A percentile compares a stretch with the other conserved stretches of the same genome.
Conservation (phyloP, 2,888 invertebrate genomes). For the Lacanobia oleracea region DNA sequence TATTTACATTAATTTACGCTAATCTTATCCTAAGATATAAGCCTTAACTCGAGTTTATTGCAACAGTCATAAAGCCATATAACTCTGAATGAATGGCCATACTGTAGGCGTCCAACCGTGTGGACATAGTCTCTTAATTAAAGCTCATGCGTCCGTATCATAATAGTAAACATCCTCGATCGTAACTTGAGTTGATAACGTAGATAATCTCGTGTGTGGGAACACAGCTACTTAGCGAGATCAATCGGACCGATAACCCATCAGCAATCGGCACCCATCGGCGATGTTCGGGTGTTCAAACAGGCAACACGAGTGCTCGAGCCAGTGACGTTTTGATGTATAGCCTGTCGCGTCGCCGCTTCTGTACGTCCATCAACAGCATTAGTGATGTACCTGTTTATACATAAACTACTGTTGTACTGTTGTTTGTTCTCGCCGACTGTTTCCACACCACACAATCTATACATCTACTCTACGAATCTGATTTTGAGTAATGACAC, state of each 20-base stretch:
- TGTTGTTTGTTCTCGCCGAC: slow-evolving; percentile 59
- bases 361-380: slow-evolving; percentile 79
- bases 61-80: slow-evolving; percentile 44
- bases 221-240: slow-evolving; percentile 72
- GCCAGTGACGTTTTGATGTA: slow-evolving; percentile 81
- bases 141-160: slow-evolving; percentile 37
- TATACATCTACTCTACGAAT: slow-evolving; percentile 53
- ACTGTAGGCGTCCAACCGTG: slow-evolving; percentile 31
- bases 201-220: slow-evolving; percentile 64
- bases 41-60: slow-evolving; percentile 20
- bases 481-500: slow-evolving; percentile 71
- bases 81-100: slow-evolving; percentile 24
- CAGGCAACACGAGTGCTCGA: slow-evolving; percentile 60
- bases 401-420: slow-evolving; percentile 30
- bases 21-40: slow-evolving; percentile 10
- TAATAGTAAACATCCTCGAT: slow-evolving; percentile 54
- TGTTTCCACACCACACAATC: slow-evolving; percentile 48
- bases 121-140: slow-evolving; percentile 54
- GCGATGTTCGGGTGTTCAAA: slow-evolving; percentile 70
- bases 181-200: slow-evolving; percentile 54
- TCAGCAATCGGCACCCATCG: slow-evolving; percentile 63
- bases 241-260: slow-evolving; percentile 76
- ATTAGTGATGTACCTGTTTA: slow-evolving; percentile 52
- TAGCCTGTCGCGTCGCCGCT: slow-evolving; percentile 79
- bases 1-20: slow-evolving; percentile 15